Evolutionary conservation across 2,888 invertebrate genomes (phyloP).

Genomic region (Rotaria macrura): DNA sequence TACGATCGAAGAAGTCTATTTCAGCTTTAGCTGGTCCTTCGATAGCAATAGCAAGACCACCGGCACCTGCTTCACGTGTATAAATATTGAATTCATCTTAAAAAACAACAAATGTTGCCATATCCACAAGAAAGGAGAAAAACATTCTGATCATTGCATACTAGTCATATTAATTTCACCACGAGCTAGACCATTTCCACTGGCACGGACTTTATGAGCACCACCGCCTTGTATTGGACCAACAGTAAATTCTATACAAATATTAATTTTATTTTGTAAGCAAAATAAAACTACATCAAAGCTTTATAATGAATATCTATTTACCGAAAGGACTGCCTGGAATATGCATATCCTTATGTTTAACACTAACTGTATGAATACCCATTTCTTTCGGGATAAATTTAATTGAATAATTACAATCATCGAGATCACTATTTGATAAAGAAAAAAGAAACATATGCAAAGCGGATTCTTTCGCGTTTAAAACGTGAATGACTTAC

Average conservation of each 20-base stretch:
- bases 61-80: conserved; percentile 92
- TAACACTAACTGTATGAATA: conserved; percentile 89
- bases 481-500: not conserved
- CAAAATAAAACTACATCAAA: too few species aligned
- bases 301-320: too few species aligned
- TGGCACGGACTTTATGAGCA: conserved; percentile 86
- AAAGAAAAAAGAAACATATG: conserved; percentile 34
- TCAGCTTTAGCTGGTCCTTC: conserved; percentile 93
- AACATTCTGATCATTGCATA: not conserved
- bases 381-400: conserved; percentile 70
- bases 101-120: not conserved
- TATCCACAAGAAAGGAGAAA: too few species aligned
- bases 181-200: conserved; percentile 83
- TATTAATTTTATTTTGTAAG: too few species aligned
- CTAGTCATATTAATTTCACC: conserved; percentile 66
- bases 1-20: conserved; percentile 84
- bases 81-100: conserved; percentile 68
- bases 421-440: conserved; percentile 41
- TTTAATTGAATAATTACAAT: conserved; percentile 45
- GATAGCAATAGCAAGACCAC: conserved; percentile 78
- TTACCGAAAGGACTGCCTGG: conserved; percentile 62
- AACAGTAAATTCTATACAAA: conserved; percentile 74
- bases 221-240: conserved; percentile 83
- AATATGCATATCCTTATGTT: conserved; percentile 92
- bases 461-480: too few species aligned